phyloP scores from a whole-genome alignment of 2,113 vertebrate genomes.

The Mus spicilegus region DNA sequence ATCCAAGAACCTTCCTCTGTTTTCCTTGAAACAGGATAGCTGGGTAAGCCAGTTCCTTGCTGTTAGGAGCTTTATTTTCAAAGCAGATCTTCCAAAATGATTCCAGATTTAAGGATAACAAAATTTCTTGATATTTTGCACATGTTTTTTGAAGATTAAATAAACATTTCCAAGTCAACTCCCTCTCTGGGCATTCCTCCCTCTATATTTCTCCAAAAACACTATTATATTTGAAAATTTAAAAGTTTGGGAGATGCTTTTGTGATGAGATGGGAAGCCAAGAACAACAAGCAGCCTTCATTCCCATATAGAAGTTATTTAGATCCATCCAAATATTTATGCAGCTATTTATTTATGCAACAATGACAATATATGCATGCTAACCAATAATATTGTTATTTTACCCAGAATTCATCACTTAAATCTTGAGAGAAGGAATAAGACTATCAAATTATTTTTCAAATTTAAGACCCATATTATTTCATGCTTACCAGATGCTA shows the following conservation, averaged over 20 bases:
- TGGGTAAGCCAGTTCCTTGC: conserved; percentile 82
- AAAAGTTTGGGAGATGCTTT: conserved; percentile 77
- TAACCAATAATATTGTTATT: conserved; percentile 33
- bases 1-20: conserved; percentile 84
- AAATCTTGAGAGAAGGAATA: not conserved
- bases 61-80: conserved; percentile 89
- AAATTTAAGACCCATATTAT: not conserved
- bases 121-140: conserved; percentile 84
- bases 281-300: conserved; percentile 61
- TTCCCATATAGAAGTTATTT: conserved; percentile 32
- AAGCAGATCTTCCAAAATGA: conserved; percentile 87
- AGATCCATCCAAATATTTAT: conserved; percentile 56
- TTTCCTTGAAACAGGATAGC: conserved; percentile 89
- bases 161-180: conserved; percentile 81
- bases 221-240: conserved; percentile 72
- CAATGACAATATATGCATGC: conserved; percentile 32
- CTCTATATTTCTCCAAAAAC: conserved; percentile 78
- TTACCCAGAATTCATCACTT: conserved; percentile 57
- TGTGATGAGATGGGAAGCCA: conserved; percentile 36
- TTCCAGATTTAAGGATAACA: conserved; percentile 87
- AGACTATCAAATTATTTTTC: conserved; percentile 9
- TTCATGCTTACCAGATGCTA: conserved; percentile 42
- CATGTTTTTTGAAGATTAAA: conserved; percentile 80
- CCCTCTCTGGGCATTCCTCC: conserved; percentile 29
- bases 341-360: not conserved